Conservation (phyloP, 2,113 vertebrate genomes). For the Raja brachyura region DNA sequence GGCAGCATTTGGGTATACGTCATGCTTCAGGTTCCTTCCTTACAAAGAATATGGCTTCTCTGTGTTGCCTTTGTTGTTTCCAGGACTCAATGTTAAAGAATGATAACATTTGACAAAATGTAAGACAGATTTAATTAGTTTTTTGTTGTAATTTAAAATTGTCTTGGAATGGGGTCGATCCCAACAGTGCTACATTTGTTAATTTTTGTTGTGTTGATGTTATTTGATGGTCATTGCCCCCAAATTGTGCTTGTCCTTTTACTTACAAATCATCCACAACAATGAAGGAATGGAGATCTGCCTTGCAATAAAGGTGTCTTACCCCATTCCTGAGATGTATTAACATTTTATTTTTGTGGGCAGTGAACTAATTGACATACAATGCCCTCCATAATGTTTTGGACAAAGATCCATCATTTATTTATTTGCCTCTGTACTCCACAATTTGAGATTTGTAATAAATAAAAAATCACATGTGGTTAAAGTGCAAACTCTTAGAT, state of each 20-base stretch:
- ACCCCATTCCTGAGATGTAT: too few relatives aligned
- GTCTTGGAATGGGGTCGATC: not conserved
- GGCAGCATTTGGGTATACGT: not conserved
- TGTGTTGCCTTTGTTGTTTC: not conserved
- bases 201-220: not conserved
- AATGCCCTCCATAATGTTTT: too few relatives aligned
- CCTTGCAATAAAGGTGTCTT: not conserved
- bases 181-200: not conserved
- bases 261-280: not conserved
- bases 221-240: not conserved
- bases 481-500: too few relatives aligned
- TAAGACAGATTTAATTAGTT: not conserved
- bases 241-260: not conserved
- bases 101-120: not conserved
- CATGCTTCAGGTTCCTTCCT: not conserved
- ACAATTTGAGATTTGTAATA: too few relatives aligned
- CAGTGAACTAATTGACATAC: not conserved
- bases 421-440: too few relatives aligned
- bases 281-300: not conserved
- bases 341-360: too few relatives aligned
- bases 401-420: too few relatives aligned
- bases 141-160: not conserved
- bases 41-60: not conserved
- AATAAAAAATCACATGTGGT: too few relatives aligned
- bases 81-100: not conserved